Conservation (phyloP, 2,888 invertebrate genomes). For the Stenotaenia linearis region DNA sequence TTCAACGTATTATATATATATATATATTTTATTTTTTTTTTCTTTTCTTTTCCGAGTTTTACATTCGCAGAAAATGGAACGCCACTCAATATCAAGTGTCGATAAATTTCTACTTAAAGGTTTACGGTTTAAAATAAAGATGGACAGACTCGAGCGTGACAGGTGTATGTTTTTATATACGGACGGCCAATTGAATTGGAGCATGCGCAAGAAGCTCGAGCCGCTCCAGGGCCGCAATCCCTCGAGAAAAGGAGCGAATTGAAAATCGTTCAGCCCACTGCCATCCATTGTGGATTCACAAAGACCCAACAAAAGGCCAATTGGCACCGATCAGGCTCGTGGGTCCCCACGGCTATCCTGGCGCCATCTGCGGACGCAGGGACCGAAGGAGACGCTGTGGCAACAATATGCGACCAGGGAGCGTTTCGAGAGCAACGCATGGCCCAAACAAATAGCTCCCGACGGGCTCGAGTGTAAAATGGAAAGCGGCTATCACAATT, state of each 20-base stretch:
- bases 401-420: conserved; percentile 1
- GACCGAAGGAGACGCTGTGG: neutral
- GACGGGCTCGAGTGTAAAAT: neutral
- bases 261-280: conserved; percentile 26
- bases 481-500: neutral
- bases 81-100: too few relatives aligned
- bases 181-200: neutral
- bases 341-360: neutral
- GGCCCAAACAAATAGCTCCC: neutral
- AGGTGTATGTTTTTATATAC: neutral
- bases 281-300: conserved; percentile 26
- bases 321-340: neutral
- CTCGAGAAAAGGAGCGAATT: conserved; percentile 5
- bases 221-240: conserved; percentile 7
- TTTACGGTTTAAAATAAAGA: neutral
- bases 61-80: too few relatives aligned
- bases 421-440: neutral
- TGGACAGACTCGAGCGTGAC: neutral
- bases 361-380: conserved; percentile 9
- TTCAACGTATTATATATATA: too few relatives aligned
- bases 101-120: neutral
- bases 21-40: too few relatives aligned
- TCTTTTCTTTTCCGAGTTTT: too few relatives aligned
- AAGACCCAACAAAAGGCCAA: conserved; percentile 24
- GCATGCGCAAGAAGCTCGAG: conserved; percentile 1